phyloP scores from a whole-genome alignment of 2,797 vertebrate genomes.

The Malurus splendens region DNA sequence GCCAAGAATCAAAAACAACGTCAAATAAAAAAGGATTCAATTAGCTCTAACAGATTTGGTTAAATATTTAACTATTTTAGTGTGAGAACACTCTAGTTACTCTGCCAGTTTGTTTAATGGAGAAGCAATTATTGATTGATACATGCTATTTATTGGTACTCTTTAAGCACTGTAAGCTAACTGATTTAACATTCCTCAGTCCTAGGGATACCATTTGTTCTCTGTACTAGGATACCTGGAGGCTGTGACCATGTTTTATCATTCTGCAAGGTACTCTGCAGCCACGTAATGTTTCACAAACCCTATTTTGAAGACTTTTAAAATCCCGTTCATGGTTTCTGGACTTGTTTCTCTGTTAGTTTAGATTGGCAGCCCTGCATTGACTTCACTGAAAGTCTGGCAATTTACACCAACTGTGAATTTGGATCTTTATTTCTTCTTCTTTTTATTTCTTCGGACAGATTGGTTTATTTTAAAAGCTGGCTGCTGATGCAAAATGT shows the following conservation, averaged over 20 bases:
- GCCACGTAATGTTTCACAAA: neutral
- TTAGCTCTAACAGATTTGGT: neutral
- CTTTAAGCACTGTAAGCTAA: neutral
- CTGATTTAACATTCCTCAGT: neutral
- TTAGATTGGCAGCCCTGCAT: constrained; percentile 33
- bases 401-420: constrained; percentile 40
- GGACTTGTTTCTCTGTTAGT: constrained; percentile 8
- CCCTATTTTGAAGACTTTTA: neutral
- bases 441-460: constrained; percentile 48
- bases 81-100: neutral
- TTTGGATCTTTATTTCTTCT: constrained; percentile 54
- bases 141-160: neutral
- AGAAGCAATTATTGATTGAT: neutral
- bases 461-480: constrained; percentile 54
- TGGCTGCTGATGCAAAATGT: constrained; percentile 39
- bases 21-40: neutral
- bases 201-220: neutral
- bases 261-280: neutral
- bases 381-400: constrained; percentile 38
- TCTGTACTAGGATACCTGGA: neutral
- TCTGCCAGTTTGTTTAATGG: neutral
- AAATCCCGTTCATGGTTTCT: neutral
- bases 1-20: neutral
- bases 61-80: neutral
- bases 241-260: rapidly evolving